Percentiles rank a stretch among this genome's conserved stretches.
Evolutionary conservation across 2,113 vertebrate species (phyloP).

Genomic region (Neolamprologus cancellatus): DNA sequence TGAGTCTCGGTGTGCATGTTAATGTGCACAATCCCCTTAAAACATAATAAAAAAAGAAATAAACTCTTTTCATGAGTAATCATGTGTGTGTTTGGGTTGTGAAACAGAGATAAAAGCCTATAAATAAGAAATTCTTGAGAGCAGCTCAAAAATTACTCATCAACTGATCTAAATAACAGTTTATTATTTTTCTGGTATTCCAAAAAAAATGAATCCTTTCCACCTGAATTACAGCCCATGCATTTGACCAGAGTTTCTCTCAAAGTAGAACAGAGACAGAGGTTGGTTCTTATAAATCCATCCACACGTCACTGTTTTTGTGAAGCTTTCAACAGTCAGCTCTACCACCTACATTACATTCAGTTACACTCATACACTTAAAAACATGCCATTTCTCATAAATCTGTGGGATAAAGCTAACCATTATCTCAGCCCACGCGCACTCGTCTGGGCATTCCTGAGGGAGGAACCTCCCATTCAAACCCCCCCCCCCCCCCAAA

Average conservation of each 20-base stretch:
- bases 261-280: background rate
- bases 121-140: background rate
- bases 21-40: background rate
- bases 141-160: background rate
- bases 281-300: background rate
- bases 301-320: background rate
- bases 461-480: constrained; percentile 5
- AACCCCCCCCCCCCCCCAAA: fast-evolving
- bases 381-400: background rate
- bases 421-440: background rate
- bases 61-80: background rate
- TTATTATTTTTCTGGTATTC: background rate
- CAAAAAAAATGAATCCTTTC: background rate
- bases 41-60: background rate
- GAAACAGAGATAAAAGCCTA: background rate
- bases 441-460: constrained; percentile 32
- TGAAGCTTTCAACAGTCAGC: background rate
- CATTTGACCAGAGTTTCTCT: background rate
- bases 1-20: background rate
- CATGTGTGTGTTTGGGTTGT: background rate
- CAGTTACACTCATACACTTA: background rate
- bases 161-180: background rate
- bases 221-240: background rate
- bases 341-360: background rate
- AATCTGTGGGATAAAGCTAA: background rate